Conservation (phyloP, 1,140 invertebrate species). For the Drosophila baimaii region DNA sequence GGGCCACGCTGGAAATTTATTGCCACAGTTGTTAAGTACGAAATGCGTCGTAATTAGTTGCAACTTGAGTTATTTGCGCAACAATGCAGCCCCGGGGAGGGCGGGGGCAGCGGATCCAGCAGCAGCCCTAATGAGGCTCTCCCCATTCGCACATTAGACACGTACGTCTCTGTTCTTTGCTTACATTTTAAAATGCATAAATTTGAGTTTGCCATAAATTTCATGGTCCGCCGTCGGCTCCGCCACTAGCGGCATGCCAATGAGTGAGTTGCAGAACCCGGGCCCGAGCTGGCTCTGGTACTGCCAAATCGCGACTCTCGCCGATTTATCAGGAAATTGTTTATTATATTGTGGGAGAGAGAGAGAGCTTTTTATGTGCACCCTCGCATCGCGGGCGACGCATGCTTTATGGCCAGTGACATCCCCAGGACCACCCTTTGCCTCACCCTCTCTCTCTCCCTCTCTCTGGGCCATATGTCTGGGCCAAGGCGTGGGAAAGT, state of each 20-base stretch:
- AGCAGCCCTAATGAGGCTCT: constrained; percentile 57
- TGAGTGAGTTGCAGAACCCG: constrained; percentile 44
- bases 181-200: constrained; percentile 77
- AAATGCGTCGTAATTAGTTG: constrained; percentile 82
- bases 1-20: constrained; percentile 79
- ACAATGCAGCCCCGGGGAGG: constrained; percentile 59
- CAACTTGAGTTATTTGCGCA: constrained; percentile 83
- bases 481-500: constrained; percentile 70
- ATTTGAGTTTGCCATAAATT: constrained; percentile 73
- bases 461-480: constrained; percentile 35
- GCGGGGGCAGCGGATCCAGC: neutral
- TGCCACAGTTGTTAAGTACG: constrained; percentile 80
- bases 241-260: constrained; percentile 70
- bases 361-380: constrained; percentile 68
- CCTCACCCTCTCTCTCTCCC: no score
- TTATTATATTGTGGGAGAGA: constrained; percentile 75
- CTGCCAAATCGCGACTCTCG: constrained; percentile 28
- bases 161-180: constrained; percentile 66
- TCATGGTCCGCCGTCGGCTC: constrained; percentile 44
- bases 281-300: neutral
- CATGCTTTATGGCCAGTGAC: constrained; percentile 60
- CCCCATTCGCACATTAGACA: constrained; percentile 77
- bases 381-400: constrained; percentile 48
- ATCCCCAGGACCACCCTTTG: constrained; percentile 2
- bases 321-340: constrained; percentile 81